These are phyloP conservation scores for Pangasius larnaudii DNA, from an alignment of 2,797 vertebrate species.

Conservation along the genomic window DNA sequence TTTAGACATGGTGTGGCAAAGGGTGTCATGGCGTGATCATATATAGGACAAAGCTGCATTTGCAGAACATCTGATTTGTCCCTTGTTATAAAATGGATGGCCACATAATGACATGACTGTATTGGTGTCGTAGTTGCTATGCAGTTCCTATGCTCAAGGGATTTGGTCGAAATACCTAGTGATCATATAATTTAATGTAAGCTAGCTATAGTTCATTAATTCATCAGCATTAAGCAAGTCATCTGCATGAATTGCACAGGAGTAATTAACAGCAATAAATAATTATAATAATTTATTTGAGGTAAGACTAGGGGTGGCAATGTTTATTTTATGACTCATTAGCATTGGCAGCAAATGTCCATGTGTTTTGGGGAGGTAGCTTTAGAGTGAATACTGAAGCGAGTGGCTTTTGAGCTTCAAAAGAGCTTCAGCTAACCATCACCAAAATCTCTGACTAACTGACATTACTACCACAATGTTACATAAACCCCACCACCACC, in stretches of 20 bases:
- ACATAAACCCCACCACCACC: not conserved
- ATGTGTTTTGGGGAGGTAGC: not conserved
- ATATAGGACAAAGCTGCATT: not conserved
- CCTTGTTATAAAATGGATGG: not conserved
- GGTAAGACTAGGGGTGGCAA: not conserved
- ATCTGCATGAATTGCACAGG: not conserved
- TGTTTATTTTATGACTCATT: not conserved
- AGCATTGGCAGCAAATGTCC: not conserved
- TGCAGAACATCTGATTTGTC: not conserved
- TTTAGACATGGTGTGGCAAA: not conserved
- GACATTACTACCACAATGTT: not conserved
- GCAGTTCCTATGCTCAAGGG: not conserved
- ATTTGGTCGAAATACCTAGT: not conserved
- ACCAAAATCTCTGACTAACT: not conserved
- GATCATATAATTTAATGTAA: not conserved
- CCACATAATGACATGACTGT: not conserved
- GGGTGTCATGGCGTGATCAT: not conserved
- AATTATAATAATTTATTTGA: not conserved
- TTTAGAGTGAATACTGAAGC: not conserved
- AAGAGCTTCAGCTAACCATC: not conserved
- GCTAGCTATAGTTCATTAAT: not conserved
- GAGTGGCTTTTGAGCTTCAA: not conserved
- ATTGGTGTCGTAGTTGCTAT: not conserved
- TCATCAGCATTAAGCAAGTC: not conserved
- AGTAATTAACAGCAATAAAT: not conserved